Base-by-base conservation (phyloP, 2,113 vertebrate species). In the Cynopterus brachyotis region DNA sequence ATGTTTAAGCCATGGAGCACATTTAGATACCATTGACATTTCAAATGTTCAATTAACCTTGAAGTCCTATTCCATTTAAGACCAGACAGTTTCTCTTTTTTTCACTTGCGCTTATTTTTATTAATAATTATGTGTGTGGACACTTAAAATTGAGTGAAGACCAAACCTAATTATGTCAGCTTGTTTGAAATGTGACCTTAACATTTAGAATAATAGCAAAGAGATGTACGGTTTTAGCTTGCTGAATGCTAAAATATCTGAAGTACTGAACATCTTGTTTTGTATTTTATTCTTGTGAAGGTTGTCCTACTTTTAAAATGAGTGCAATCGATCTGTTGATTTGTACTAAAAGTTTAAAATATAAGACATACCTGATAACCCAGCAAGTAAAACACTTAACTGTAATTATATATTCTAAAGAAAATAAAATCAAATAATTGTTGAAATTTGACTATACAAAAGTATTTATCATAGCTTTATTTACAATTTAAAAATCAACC, bases 131-230 rank as follows among this genome's bases (percentile, higher is more conserved):
- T 40, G 9, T 72, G 15, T 55, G 64, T 40, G 45, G 19, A 55
- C 64, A 80, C 64, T 72, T 79, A 78, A 4, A 70, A 66, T 19
- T 83, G 70, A 89, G 37, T 55, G 35, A 59, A 42, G 13, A 32
- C 35, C 26, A 66, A 72, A 1, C 20, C 57, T 90, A 96, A 85
- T 80, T 59, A 85, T 67, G 66, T 40, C 30, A 64, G 15, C 15
- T 57, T 70, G 20, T 50, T 60, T 81, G 69, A 95, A 95, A 87
- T 37, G 11, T 62, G 50, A 83, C n/a, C 50, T 84, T 84, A 86
- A 50, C 81, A 91, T 64, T 89, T 92, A 95, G 69, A 67, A 59
- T 76, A 79, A 55, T 40, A 86, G n/a, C 60, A 89, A 60, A 91
- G 32, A 94, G 55, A 67, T 37, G 15, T 53, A 16, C 82, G 40